A percentile compares a stretch with the other conserved stretches of the same genome.
Evolutionary conservation across 1,140 invertebrate genomes (phyloP).

Genomic region (Bombus balteatus): DNA sequence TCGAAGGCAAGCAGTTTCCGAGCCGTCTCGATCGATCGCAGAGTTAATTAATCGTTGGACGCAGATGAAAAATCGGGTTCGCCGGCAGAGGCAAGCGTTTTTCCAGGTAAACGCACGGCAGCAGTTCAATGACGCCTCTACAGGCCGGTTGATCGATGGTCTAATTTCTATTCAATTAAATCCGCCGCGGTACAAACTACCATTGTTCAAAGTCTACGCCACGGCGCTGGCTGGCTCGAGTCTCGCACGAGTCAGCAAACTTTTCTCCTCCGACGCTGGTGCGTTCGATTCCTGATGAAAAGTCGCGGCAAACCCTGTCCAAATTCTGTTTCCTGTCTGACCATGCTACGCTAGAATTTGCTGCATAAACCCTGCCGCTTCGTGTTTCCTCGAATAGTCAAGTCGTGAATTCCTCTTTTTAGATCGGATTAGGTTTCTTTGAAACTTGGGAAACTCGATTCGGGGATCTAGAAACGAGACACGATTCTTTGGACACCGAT

Average conservation of each 20-base stretch:
- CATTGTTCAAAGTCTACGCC: slow-evolving; percentile 33
- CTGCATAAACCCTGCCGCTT: not conserved
- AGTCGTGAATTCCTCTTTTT: not conserved
- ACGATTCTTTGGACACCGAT: too few species aligned
- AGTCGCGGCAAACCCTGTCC: not conserved
- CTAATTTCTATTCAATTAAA: slow-evolving; percentile 57
- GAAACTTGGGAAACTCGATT: not conserved
- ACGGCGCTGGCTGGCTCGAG: not conserved
- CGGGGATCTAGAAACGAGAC: too few species aligned
- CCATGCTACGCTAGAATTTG: not conserved
- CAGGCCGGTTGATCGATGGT: slow-evolving; percentile 41
- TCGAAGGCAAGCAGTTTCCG: not conserved
- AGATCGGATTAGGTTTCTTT: not conserved
- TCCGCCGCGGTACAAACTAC: slow-evolving; percentile 42
- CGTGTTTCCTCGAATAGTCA: not conserved
- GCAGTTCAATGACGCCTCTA: slow-evolving; percentile 41
- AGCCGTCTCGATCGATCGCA: not conserved
- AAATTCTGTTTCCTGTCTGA: not conserved
- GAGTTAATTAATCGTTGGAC: slow-evolving; percentile 7
- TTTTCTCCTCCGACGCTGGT: not conserved
- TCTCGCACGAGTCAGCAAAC: slow-evolving; percentile 41
- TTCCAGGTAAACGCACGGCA: slow-evolving; percentile 32
- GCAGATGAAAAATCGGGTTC: not conserved
- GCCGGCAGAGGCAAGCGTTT: not conserved
- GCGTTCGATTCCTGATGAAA: not conserved